Evolutionary conservation across 2,797 vertebrate genomes (phyloP).

Genomic region (Mareca strepera): DNA sequence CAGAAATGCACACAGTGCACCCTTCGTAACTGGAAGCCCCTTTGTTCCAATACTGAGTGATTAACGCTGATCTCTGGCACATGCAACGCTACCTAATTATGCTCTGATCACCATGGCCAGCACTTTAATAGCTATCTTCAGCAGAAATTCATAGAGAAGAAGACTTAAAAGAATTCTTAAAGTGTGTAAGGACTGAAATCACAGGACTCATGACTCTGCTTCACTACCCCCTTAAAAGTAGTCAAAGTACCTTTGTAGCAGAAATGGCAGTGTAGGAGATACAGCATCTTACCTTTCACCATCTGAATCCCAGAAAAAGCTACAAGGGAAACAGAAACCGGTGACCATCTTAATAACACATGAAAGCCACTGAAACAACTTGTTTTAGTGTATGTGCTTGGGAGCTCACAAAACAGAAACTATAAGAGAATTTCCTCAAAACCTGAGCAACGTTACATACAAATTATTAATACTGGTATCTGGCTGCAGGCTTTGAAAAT

Average conservation of each 20-base stretch:
- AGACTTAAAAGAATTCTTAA: background rate
- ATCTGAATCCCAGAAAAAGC: background rate
- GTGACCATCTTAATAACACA: background rate
- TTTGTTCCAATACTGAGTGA: background rate
- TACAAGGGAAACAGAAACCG: background rate
- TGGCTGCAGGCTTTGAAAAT: background rate
- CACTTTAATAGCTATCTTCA: background rate
- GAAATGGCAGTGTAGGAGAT: background rate
- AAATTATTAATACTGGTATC: constrained; percentile 1
- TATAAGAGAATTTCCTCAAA: background rate
- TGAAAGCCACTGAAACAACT: background rate
- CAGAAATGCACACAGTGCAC: background rate
- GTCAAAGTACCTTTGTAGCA: background rate
- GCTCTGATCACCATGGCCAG: background rate
- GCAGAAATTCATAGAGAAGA: background rate
- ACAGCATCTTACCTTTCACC: background rate
- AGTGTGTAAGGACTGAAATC: background rate
- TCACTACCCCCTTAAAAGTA: background rate
- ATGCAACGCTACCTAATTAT: background rate
- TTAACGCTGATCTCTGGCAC: background rate
- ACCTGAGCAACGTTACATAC: background rate
- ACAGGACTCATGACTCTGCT: background rate
- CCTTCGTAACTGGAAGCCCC: background rate
- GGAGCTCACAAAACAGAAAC: background rate
- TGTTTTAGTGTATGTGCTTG: background rate